Conservation (phyloP, 2,797 vertebrate genomes). For the Sebastiscus albofasciatus region DNA sequence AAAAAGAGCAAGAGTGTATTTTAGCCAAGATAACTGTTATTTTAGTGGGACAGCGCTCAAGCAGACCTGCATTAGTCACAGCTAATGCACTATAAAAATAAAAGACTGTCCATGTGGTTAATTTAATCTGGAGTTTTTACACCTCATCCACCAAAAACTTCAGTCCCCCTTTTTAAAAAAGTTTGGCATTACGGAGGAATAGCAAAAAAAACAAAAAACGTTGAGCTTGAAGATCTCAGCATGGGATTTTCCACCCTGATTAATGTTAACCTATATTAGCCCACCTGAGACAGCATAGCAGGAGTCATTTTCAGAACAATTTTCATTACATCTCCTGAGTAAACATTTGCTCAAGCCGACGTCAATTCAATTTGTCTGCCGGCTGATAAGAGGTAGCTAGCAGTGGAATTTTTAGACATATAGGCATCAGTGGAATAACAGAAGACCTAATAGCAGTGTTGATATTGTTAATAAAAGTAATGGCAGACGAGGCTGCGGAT, state of each 20-base stretch:
- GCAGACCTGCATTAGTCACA: conserved; percentile 75
- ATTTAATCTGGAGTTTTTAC: conserved; percentile 76
- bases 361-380: conserved; percentile 77
- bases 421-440: conserved; percentile 72
- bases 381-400: conserved; percentile 74
- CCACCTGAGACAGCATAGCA: conserved; percentile 74
- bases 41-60: conserved; percentile 68
- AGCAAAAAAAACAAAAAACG: conserved; percentile 12
- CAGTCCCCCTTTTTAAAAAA: conserved; percentile 39
- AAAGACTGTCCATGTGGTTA: conserved; percentile 74
- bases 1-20: conserved; percentile 36
- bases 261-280: conserved; percentile 71
- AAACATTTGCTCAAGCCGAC: conserved; percentile 77
- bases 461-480: conserved; percentile 73
- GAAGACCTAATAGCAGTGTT: conserved; percentile 69
- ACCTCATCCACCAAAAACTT: conserved; percentile 72
- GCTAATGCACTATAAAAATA: conserved; percentile 76
- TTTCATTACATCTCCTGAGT: conserved; percentile 78
- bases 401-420: conserved; percentile 59
- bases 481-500: conserved; percentile 55
- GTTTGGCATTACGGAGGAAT: conserved; percentile 56
- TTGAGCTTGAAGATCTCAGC: conserved; percentile 55
- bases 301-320: conserved; percentile 76
- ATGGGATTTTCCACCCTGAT: conserved; percentile 77
- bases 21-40: conserved; percentile 78